Conservation (phyloP, 2,113 vertebrate species). For the Baryphthengus martii region DNA sequence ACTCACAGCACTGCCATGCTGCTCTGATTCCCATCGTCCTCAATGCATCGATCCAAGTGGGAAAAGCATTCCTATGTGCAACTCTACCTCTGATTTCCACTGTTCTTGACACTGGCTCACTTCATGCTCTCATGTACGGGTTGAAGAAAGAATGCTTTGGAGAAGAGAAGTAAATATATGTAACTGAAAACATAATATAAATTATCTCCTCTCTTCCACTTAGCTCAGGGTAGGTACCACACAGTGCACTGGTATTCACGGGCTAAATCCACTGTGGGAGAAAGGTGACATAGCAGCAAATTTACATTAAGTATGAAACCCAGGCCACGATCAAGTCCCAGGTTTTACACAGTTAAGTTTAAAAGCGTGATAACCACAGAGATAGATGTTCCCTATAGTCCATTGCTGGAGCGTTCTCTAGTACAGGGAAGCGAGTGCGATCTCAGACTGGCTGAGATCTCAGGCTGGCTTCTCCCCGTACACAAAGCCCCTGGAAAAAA, state of each 20-base stretch:
- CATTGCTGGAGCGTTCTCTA: neutral
- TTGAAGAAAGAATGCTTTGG: neutral
- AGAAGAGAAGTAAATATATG: neutral
- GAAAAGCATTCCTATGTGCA: neutral
- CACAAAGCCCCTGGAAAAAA: neutral
- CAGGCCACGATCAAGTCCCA: neutral
- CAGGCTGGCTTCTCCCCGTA: accelerated
- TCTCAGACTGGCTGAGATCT: neutral
- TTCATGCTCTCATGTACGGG: neutral
- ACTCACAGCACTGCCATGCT: neutral
- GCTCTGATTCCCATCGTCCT: neutral
- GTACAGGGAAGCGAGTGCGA: neutral
- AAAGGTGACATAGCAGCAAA: neutral
- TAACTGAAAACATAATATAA: neutral
- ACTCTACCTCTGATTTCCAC: neutral
- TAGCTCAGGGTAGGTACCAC: neutral
- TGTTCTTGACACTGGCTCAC: neutral
- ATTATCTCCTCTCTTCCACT: neutral
- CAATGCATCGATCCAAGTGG: neutral
- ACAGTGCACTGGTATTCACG: neutral
- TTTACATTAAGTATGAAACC: neutral
- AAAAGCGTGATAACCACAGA: neutral
- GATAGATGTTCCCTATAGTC: neutral
- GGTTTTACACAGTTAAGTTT: neutral
- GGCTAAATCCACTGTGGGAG: neutral